Evolutionary conservation across 1,140 invertebrate species (phyloP).

Genomic region (Neodiprion lecontei): DNA sequence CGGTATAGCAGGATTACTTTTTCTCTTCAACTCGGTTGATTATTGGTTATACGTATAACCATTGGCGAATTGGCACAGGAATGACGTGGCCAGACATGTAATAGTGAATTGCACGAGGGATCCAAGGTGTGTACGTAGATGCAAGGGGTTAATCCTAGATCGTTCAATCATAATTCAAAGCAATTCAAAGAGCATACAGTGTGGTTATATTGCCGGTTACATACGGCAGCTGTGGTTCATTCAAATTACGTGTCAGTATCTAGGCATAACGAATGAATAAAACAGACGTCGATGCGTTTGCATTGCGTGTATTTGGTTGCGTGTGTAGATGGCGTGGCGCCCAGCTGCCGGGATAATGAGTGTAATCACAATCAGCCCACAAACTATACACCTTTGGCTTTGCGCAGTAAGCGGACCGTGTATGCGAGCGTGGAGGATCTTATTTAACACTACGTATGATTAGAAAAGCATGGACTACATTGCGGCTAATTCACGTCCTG

Average conservation of each 20-base stretch:
- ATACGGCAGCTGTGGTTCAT: slow-evolving; percentile 30
- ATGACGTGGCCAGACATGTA: too few species aligned
- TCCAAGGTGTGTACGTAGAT: too few species aligned
- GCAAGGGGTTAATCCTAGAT: background rate
- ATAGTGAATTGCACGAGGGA: too few species aligned
- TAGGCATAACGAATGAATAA: slow-evolving; percentile 1
- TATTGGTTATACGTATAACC: too few species aligned
- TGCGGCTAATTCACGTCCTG: background rate
- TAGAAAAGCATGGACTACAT: background rate
- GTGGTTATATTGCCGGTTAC: slow-evolving; percentile 26
- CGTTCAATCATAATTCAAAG: background rate
- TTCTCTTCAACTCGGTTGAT: too few species aligned
- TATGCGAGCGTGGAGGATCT: slow-evolving; percentile 13
- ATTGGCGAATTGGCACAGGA: too few species aligned
- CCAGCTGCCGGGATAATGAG: slow-evolving; percentile 1
- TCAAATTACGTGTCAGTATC: slow-evolving; percentile 23
- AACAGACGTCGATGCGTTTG: background rate
- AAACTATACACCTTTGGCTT: background rate
- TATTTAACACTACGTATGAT: background rate
- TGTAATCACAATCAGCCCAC: slow-evolving; percentile 4
- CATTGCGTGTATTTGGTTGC: slow-evolving; percentile 4
- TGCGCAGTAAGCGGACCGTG: slow-evolving; percentile 10
- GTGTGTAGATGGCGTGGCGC: background rate
- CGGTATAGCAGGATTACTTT: too few species aligned
- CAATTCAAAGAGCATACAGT: slow-evolving; percentile 14